Base-by-base conservation (phyloP, 2,888 invertebrate genomes). In the Drosophila phalerata region DNA sequence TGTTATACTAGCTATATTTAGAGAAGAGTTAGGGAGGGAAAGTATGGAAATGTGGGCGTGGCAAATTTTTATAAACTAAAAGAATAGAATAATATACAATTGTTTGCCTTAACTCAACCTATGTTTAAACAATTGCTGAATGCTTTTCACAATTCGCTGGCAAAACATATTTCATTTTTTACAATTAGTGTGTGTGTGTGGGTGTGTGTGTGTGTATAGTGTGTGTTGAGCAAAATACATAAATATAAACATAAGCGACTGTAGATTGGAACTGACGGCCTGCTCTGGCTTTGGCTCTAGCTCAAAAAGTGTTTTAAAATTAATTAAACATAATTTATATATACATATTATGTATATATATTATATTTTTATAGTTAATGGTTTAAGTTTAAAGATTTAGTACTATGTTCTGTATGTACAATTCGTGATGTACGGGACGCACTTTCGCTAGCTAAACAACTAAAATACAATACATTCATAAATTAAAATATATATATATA, bases 211-310 rank as follows among this genome's bases (percentile, higher is more conserved):
- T 32, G 48, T 38, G n/a, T n/a, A n/a, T n/a, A n/a, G 43, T 62
- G 45, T 40, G 58, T 52, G 47, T 73, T 73, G 76, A 69, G 73
- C 61, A 69, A 63, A 63, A 32, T 51, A 30, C 34, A 73, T 73
- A 73, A 47, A 49, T 61, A 69, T 32, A 55, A 47, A 62, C 19
- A 51, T 19, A 58, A 34, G 47, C 72, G 72, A 76, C 77, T 73
- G 69, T 48, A 58, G 47, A 58, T 60, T 43, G 30, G 49, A 73
- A 63, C 68, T 69, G 47, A 60, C 40, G 34, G 63, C 69, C 74
- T 69, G 75, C 60, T 69, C 70, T 49, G 71, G 63, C 73, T 69
- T 75, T 63, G 77, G 68, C 57, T 76, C 57, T 52, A 45, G 66
- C 76, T 75, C 60, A 73, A 30, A 15, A 42, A 32, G 5, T 30